Conservation (phyloP, 2,888 invertebrate genomes). For the Chironomus riparius region DNA sequence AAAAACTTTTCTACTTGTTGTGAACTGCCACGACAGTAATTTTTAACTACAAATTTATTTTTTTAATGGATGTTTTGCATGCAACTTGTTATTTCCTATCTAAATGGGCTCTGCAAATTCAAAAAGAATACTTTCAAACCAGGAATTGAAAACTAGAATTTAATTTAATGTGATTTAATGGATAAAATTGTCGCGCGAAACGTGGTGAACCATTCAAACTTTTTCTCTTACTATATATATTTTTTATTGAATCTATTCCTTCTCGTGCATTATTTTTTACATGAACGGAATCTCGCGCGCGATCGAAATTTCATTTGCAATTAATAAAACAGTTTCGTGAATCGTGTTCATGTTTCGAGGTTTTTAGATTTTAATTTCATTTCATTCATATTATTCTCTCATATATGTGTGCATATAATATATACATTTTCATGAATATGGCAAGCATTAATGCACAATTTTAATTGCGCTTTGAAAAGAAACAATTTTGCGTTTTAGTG, state of each 20-base stretch:
- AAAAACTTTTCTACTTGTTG: neutral
- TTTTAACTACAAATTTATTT: neutral
- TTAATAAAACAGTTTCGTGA: neutral
- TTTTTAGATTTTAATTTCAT: conserved; percentile 1
- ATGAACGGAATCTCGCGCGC: neutral
- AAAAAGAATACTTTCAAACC: neutral
- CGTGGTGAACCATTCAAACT: neutral
- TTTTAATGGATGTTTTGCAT: conserved; percentile 23
- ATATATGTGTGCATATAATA: neutral
- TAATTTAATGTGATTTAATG: conserved; percentile 33
- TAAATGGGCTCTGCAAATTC: neutral
- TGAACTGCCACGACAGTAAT: conserved; percentile 13
- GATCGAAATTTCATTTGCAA: conserved; percentile 19
- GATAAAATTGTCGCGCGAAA: conserved; percentile 29
- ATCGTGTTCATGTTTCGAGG: neutral
- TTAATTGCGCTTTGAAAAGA: neutral
- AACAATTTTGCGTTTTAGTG: neutral
- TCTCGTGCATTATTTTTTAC: too few species aligned
- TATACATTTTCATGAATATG: neutral
- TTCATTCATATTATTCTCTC: neutral
- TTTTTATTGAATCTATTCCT: neutral
- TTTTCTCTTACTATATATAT: neutral
- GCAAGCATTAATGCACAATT: neutral
- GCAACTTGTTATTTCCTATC: conserved; percentile 24
- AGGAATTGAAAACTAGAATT: conserved; percentile 24